Percentiles rank a stretch among this genome's conserved stretches.
phyloP scores from a whole-genome alignment of 2,113 vertebrate genomes.

The Balaeniceps rex region DNA sequence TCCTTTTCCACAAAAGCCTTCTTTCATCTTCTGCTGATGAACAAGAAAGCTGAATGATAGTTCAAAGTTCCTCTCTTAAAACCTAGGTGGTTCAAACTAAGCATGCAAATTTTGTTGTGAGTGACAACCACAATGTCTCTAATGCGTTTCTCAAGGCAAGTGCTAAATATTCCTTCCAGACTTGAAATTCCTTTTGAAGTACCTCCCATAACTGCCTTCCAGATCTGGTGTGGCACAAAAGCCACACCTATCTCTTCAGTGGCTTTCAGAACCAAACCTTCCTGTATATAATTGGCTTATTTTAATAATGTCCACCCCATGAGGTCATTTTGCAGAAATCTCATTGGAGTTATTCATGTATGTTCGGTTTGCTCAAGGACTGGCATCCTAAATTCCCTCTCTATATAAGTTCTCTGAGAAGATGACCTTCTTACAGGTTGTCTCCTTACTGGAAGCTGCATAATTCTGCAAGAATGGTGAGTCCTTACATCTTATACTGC shows the following conservation, averaged over 20 bases:
- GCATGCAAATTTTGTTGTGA: background rate
- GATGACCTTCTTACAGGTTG: background rate
- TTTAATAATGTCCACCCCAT: background rate
- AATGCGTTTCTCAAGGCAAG: background rate
- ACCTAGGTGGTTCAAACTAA: background rate
- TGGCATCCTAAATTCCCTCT: background rate
- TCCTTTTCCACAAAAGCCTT: background rate
- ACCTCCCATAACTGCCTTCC: background rate
- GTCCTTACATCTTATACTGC: background rate
- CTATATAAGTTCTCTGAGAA: background rate
- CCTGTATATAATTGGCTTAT: background rate
- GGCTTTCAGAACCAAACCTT: background rate
- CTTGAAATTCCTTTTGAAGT: background rate
- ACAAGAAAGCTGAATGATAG: background rate
- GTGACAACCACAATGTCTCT: background rate
- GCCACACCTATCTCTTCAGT: background rate
- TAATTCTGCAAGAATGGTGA: constrained; percentile 48
- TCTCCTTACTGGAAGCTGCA: background rate
- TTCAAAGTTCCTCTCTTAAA: background rate
- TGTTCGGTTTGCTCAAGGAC: constrained; percentile 1
- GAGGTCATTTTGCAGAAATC: constrained; percentile 7
- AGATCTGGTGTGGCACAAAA: background rate
- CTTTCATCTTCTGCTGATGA: background rate
- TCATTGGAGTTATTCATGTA: background rate
- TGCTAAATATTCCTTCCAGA: background rate